phyloP scores from a whole-genome alignment of 2,113 vertebrate species.

The Pelvicachromis taeniatus region DNA sequence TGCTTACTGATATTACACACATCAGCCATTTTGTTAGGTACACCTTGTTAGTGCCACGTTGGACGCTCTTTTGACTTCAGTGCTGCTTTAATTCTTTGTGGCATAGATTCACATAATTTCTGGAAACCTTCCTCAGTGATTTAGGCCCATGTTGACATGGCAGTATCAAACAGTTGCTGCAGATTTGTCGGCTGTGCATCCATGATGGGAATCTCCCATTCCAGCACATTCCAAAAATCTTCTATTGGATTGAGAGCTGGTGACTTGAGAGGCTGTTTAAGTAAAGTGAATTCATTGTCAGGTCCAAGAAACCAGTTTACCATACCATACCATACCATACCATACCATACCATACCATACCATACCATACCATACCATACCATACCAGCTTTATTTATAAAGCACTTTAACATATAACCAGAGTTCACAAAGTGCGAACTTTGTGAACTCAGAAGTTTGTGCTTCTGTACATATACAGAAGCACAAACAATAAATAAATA shows the following conservation, averaged over 20 bases:
- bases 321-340: too few relatives aligned
- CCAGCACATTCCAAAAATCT: background rate
- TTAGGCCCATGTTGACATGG: background rate
- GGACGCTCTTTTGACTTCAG: too few relatives aligned
- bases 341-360: too few relatives aligned
- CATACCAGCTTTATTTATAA: too few relatives aligned
- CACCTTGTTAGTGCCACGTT: background rate
- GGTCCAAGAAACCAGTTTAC: background rate
- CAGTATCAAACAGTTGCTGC: background rate
- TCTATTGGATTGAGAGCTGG: background rate
- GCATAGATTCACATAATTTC: background rate
- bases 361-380: too few relatives aligned
- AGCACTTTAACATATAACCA: too few relatives aligned
- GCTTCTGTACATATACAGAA: too few relatives aligned
- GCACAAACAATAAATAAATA: too few relatives aligned
- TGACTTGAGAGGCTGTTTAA: background rate
- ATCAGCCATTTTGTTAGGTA: background rate
- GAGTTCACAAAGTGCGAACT: too few relatives aligned
- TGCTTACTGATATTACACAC: background rate
- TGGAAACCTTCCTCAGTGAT: background rate
- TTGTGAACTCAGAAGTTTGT: too few relatives aligned
- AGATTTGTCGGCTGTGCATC: background rate
- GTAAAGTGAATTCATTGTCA: background rate
- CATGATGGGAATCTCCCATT: background rate
- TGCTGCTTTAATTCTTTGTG: background rate